Evolutionary conservation across 2,888 invertebrate species (phyloP), one percentile per base, ranked within the genome.

Genomic region (Nebria salina): DNA sequence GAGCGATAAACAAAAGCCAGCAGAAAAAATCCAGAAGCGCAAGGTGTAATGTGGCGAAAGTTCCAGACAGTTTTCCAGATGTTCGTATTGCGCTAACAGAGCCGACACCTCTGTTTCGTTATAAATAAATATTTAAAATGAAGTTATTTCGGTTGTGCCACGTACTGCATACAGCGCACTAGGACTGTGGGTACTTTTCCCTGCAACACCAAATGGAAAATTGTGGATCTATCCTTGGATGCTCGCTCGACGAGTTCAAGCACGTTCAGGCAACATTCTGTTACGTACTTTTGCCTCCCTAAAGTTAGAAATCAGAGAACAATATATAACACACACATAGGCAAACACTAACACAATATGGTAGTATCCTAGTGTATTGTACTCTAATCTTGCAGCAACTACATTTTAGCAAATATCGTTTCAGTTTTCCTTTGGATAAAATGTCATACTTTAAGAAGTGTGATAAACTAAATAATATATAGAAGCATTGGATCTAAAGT

Each of bases 41-140:
- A 54, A 54, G 54, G 54, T 54, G 54, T 54, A 54, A 54, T 54
- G 54, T 54, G 54, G 54, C 54, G 54, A 54, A 54, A 54, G 54
- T 54, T 54, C 54, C 54, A 54, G 54, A 54, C 54, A 54, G 54
- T 13, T 54, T 54, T 54, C 54, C 54, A 54, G 54, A 54, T 54
- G 54, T 54, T 54, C 54, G 54, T 54, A 54, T 54, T 13, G 54
- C 54, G 54, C 54, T 54, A 54, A 54, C 54, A 54, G 54, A 54
- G 54, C 54, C 54, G 54, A 54, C 54, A 54, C 54, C 54, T 54
- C 54, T 54, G 54, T 54, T 54, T 54, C 54, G 54, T 54, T 54
- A 54, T 54, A 54, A 54, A 54, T 54, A 54, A 54, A 54, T 54
- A 54, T 54, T 54, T 54, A 54, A 54, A 54, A 54, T 54, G 54